These are phyloP conservation scores for Cephus spinipes DNA, from an alignment of 2,888 invertebrate genomes.

Conservation along the genomic window DNA sequence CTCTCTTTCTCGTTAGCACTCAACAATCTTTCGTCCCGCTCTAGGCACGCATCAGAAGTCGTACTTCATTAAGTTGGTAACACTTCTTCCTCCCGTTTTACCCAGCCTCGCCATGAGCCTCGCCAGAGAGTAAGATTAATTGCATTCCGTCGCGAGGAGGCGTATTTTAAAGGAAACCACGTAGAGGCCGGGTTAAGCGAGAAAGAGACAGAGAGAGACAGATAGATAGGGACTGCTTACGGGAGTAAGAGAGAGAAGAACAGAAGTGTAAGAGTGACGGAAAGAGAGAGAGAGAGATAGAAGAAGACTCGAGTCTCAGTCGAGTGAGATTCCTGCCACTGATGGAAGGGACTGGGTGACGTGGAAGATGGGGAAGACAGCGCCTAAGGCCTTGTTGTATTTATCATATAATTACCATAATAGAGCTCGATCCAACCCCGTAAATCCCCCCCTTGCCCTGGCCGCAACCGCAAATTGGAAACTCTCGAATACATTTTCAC, in stretches of 20 bases:
- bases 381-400: slow-evolving; percentile 65
- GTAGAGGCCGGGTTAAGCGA: slow-evolving; percentile 28
- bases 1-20: slow-evolving; percentile 26
- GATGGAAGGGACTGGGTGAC: slow-evolving; percentile 49
- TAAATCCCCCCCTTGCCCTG: slow-evolving; percentile 21
- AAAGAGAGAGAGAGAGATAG: slow-evolving; percentile 17
- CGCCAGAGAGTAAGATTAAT: slow-evolving; percentile 61
- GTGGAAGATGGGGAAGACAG: slow-evolving; percentile 45
- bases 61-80: slow-evolving; percentile 65
- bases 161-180: slow-evolving; percentile 61
- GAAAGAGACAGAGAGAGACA: slow-evolving; percentile 24
- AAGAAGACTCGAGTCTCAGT: slow-evolving; percentile 29
- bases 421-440: slow-evolving; percentile 53
- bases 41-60: slow-evolving; percentile 60
- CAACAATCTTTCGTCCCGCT: slow-evolving; percentile 8
- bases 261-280: slow-evolving; percentile 14
- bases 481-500: slow-evolving; percentile 61
- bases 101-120: slow-evolving; percentile 15
- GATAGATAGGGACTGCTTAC: not conserved
- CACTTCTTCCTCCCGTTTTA: slow-evolving; percentile 54
- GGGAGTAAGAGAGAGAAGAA: slow-evolving; percentile 25
- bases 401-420: slow-evolving; percentile 68
- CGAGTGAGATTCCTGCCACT: slow-evolving; percentile 57
- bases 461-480: slow-evolving; percentile 63
- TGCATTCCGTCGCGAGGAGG: slow-evolving; percentile 60